phyloP scores from a whole-genome alignment of 2,888 invertebrate genomes.

The Diarsia rubi region DNA sequence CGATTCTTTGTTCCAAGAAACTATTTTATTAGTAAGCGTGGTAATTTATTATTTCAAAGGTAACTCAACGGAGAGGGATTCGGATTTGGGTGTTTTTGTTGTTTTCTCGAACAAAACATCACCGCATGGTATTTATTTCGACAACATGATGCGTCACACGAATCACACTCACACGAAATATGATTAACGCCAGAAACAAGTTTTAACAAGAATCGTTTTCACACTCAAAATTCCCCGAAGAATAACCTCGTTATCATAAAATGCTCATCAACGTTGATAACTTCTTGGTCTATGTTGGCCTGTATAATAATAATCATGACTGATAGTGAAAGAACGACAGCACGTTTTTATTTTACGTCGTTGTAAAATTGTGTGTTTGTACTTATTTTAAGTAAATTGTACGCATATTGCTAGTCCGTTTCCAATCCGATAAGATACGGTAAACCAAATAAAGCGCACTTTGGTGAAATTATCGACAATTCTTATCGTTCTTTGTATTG shows the following conservation, averaged over 20 bases:
- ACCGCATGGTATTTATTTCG: neutral
- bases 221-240: neutral
- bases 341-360: conserved; percentile 7
- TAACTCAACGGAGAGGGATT: neutral
- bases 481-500: neutral
- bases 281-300: neutral
- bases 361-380: neutral
- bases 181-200: conserved; percentile 8
- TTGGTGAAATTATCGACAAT: conserved; percentile 5
- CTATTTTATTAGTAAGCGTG: neutral
- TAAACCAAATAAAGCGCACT: conserved; percentile 1
- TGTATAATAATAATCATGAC: conserved; percentile 2
- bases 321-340: neutral
- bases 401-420: conserved; percentile 10
- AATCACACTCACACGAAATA: neutral
- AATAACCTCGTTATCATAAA: conserved; percentile 10
- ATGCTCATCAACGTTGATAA: conserved; percentile 19
- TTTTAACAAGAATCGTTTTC: conserved; percentile 19
- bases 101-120: neutral
- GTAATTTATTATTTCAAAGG: neutral
- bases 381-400: neutral
- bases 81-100: neutral
- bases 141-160: neutral
- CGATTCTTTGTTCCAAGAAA: conserved; percentile 1
- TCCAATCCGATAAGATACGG: neutral